Conservation (phyloP, 2,113 vertebrate genomes). For the Aptenodytes forsteri region DNA sequence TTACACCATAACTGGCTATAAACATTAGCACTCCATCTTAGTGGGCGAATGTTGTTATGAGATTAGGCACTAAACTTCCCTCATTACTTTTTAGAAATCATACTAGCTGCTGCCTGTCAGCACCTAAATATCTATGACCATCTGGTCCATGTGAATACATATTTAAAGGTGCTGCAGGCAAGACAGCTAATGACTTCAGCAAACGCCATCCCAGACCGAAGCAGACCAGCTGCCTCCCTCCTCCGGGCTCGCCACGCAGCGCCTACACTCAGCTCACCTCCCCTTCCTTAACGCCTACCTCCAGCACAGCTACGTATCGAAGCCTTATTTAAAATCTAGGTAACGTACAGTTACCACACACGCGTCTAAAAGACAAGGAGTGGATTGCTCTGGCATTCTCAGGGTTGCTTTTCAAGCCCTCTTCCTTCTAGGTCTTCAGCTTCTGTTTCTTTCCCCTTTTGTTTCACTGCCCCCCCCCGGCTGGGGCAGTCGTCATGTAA, state of each 20-base stretch:
- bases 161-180: neutral
- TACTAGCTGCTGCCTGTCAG: neutral
- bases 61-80: neutral
- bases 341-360: no score
- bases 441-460: neutral
- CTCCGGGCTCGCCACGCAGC: fast-evolving
- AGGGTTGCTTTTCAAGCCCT: neutral
- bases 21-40: neutral
- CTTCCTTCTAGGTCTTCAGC: neutral
- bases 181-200: neutral
- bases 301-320: neutral
- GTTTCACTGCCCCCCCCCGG: neutral
- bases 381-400: neutral
- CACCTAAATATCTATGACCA: neutral
- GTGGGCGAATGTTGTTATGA: neutral
- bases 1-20: neutral
- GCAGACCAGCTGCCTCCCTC: neutral
- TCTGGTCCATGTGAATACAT: neutral
- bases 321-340: neutral
- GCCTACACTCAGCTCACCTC: no score
- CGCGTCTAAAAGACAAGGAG: neutral
- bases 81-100: neutral
- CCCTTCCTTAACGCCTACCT: neutral
- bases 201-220: no score
- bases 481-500: fast-evolving